phyloP scores from a whole-genome alignment of 2,113 vertebrate genomes.

The Prinia subflava region DNA sequence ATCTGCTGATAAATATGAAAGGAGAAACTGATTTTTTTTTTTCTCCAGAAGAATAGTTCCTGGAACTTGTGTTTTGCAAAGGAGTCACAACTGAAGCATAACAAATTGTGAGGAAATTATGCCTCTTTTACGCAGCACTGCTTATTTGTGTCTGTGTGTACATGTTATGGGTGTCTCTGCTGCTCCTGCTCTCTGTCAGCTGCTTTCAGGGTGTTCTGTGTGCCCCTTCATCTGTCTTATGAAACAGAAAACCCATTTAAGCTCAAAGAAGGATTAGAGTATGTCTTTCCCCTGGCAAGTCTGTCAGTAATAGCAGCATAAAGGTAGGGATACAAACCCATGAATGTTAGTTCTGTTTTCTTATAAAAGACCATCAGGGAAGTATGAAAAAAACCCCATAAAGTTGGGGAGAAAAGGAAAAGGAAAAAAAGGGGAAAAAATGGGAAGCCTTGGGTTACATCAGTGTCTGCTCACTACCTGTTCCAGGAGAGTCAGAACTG shows the following conservation, averaged over 20 bases:
- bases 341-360: background rate
- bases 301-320: background rate
- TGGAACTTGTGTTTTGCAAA: background rate
- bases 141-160: background rate
- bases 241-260: background rate
- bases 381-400: background rate
- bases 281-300: background rate
- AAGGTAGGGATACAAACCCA: background rate
- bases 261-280: background rate
- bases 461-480: background rate
- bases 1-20: background rate
- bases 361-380: background rate
- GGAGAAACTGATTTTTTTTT: background rate
- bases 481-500: background rate
- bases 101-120: conserved; percentile 5
- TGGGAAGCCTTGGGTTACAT: background rate
- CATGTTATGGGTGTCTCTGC: background rate
- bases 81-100: background rate
- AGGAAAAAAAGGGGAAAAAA: background rate
- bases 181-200: background rate
- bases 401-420: background rate
- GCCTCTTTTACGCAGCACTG: background rate
- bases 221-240: background rate
- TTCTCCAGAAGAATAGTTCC: background rate
- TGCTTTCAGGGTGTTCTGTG: background rate